These are phyloP conservation scores for Myotis yumanensis DNA, from an alignment of 2,113 vertebrate genomes.

Conservation along the genomic window DNA sequence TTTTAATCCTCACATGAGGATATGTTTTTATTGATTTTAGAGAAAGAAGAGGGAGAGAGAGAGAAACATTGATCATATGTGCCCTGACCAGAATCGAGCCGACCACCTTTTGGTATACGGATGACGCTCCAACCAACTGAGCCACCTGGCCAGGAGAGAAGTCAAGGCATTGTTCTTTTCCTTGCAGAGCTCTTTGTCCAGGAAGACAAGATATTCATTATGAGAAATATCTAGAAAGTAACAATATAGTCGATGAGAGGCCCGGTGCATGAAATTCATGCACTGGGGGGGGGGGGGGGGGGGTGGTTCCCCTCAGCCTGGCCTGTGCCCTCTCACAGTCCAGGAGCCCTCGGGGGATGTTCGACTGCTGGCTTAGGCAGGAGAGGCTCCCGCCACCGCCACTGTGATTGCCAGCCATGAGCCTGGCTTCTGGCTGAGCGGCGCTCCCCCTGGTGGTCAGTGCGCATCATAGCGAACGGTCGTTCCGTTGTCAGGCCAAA, in stretches of 20 bases:
- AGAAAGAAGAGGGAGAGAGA: neutral
- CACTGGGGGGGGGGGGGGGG: too few species aligned
- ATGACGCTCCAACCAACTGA: neutral
- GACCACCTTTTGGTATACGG: neutral
- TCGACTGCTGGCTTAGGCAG: too few species aligned
- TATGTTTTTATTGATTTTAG: neutral
- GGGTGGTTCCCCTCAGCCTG: rapidly evolving
- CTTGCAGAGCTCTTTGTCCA: neutral
- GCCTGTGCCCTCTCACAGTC: too few species aligned
- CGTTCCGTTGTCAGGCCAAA: too few species aligned
- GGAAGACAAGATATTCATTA: neutral
- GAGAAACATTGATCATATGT: neutral
- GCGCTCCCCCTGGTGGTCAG: too few species aligned
- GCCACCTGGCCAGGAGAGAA: neutral
- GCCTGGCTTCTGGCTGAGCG: too few species aligned
- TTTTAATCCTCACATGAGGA: neutral
- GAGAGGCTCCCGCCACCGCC: too few species aligned
- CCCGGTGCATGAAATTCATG: too few species aligned
- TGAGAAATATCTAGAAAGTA: conserved; percentile 10
- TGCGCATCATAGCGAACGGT: rapidly evolving
- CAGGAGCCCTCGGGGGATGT: too few species aligned
- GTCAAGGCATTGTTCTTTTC: neutral
- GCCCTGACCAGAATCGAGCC: neutral
- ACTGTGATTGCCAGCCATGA: too few species aligned
- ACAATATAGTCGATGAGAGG: neutral